A percentile compares a stretch with the other conserved stretches of the same genome.
These are phyloP conservation scores for Pardosa pseudoannulata DNA, from an alignment of 2,888 invertebrate genomes.

Conservation along the genomic window DNA sequence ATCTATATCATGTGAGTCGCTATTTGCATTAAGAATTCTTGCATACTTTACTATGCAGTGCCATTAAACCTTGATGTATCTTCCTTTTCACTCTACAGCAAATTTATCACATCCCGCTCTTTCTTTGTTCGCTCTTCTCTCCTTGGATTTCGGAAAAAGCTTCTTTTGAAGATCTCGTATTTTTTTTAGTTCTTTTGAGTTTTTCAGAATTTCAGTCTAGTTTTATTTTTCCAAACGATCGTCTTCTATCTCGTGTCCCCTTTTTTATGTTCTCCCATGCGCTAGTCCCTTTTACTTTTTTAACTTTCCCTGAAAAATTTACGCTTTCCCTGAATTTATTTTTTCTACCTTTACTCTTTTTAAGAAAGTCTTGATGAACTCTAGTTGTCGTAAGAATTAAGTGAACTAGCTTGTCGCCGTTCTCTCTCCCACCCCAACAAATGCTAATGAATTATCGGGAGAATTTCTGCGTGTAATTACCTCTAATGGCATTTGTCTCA, in stretches of 20 bases:
- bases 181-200: not conserved
- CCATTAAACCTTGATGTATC: not conserved
- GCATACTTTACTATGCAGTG: not conserved
- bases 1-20: too few relatives aligned
- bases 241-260: not conserved
- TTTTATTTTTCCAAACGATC: not conserved
- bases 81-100: not conserved
- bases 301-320: not conserved
- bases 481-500: conserved; percentile 7
- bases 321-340: too few relatives aligned
- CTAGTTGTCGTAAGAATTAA: not conserved
- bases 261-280: not conserved
- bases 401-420: not conserved
- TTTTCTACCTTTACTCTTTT: not conserved
- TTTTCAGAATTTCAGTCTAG: not conserved
- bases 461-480: not conserved
- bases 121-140: not conserved
- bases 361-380: not conserved
- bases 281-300: not conserved
- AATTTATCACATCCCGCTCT: not conserved
- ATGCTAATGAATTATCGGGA: not conserved
- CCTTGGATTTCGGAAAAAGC: not conserved
- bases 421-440: too few relatives aligned
- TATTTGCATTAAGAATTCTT: too few relatives aligned
- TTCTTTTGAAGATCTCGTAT: not conserved